phyloP scores from a whole-genome alignment of 2,113 vertebrate genomes.

The Phylloscopus whistleri region DNA sequence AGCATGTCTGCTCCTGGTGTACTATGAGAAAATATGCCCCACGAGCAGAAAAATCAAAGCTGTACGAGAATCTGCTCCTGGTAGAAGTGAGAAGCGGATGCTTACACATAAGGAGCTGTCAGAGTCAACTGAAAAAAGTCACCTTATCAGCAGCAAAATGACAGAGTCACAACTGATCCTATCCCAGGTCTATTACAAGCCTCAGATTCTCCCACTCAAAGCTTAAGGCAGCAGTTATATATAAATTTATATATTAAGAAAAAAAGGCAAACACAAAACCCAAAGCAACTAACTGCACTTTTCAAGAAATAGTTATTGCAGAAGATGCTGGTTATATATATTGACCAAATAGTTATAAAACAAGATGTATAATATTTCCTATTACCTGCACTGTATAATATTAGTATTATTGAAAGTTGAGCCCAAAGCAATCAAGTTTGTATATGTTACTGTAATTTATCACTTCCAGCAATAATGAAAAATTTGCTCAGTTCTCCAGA shows the following conservation, averaged over 20 bases:
- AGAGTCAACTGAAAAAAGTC: background rate
- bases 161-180: background rate
- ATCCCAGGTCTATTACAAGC: background rate
- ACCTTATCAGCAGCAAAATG: background rate
- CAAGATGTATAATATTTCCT: background rate
- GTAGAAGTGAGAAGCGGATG: background rate
- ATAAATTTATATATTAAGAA: background rate
- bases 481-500: background rate
- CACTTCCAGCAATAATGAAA: background rate
- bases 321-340: background rate
- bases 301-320: background rate
- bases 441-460: background rate
- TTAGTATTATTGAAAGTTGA: background rate
- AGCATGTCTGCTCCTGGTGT: background rate
- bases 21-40: background rate
- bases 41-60: slow-evolving; percentile 26
- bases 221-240: background rate
- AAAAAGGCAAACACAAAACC: background rate
- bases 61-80: background rate
- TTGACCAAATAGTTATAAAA: background rate
- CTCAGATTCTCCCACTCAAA: background rate
- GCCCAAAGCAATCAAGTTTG: background rate
- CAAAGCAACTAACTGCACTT: background rate
- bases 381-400: background rate
- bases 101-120: background rate